Evolutionary conservation across 1,140 invertebrate genomes (phyloP).

Genomic region (Dolichoris vasculosae): DNA sequence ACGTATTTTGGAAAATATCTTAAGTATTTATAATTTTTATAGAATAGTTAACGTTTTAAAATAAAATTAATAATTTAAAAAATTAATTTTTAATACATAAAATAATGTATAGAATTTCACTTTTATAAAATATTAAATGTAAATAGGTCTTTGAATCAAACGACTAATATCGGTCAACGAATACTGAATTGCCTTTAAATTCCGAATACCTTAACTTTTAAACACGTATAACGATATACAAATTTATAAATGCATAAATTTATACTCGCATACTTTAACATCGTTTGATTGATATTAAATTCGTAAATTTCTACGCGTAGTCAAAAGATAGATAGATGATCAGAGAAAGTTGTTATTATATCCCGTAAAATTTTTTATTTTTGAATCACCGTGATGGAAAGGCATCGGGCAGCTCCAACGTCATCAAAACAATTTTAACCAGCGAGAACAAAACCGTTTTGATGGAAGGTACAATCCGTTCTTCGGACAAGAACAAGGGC

Average conservation of each 20-base stretch:
- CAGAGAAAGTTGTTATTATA: not conserved
- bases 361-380: not conserved
- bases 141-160: not conserved
- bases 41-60: too few relatives aligned
- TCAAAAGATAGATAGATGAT: not conserved
- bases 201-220: not conserved
- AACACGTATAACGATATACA: not conserved
- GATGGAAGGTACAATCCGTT: slow-evolving; percentile 12
- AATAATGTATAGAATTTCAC: too few relatives aligned
- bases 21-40: too few relatives aligned
- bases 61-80: too few relatives aligned
- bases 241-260: not conserved
- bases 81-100: too few relatives aligned
- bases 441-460: not conserved
- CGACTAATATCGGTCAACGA: not conserved
- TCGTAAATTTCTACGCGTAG: not conserved
- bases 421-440: not conserved
- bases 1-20: not conserved
- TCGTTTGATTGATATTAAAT: not conserved
- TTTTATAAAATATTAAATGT: not conserved
- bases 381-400: not conserved
- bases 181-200: not conserved
- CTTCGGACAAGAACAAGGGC: not conserved
- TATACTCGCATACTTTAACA: too few relatives aligned
- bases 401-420: slow-evolving; percentile 26